Evolutionary conservation across 1,140 invertebrate genomes (phyloP), one percentile per base, ranked within the genome.

Genomic region (Aphelenchoides avenae): DNA sequence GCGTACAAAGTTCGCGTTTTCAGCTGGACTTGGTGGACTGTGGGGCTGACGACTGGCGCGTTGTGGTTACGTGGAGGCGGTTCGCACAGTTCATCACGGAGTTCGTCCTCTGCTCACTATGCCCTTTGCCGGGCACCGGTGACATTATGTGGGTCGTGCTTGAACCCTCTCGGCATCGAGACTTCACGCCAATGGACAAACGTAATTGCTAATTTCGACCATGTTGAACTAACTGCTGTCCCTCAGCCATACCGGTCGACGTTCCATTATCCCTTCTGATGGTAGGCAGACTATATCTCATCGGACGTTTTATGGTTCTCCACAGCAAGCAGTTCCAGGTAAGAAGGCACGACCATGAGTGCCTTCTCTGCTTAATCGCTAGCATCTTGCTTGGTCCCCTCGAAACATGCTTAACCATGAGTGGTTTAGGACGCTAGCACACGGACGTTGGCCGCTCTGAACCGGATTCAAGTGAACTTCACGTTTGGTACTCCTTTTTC

Each of bases 241-340:
- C n/a, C n/a, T n/a, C n/a, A n/a, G n/a, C n/a, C n/a, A n/a, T 71
- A 27, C 69, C 70, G 1, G 37, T 73, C 11, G 94, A 98, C 79
- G 89, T 97, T 53, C 86, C 91, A 57, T 84, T 99, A 56, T 97
- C 93, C 70, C 82, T 99, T 77, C 91, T 94, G 66, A 99, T 99
- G 95, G 96, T 98, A 84, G 86, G 95, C 77, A 85, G 95, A 74
- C 86, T 98, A 64, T 99, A 99, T 83, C 85, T 99, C 78, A 94
- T 99, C 79, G 95, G 91, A 81, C 86, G 95, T 72, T 93, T 97
- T 64, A 97, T 98, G 92, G 84, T 99, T 69, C 84, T 99, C 66
- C 95, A 99, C 82, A 94, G 90, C 79, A 96, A 97, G 84, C 84
- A 98, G 52, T 99, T 99, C 82, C 74, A 75, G 63, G 71, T 72